Percentiles rank a stretch among this genome's conserved stretches.
Evolutionary conservation across 2,888 invertebrate species (phyloP).

Genomic region (Lasiommata megera): DNA sequence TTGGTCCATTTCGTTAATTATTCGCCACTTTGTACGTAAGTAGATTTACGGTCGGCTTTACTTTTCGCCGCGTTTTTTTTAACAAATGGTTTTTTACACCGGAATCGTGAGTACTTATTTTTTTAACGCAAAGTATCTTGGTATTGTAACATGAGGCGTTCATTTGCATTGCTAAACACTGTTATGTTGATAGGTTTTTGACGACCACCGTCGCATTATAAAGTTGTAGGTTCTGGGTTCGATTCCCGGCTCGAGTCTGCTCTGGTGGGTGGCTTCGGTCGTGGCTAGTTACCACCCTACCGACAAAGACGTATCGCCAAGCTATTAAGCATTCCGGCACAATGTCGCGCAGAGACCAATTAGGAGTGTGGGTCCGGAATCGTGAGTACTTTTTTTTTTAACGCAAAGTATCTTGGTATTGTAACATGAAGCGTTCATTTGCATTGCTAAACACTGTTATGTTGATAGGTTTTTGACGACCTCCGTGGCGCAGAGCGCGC

Average conservation of each 20-base stretch:
- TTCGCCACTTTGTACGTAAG: constrained; percentile 80
- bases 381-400: constrained; percentile 36
- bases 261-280: no score
- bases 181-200: constrained; percentile 8
- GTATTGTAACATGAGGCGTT: constrained; percentile 16
- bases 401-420: constrained; percentile 30
- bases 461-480: no score
- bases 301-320: no score
- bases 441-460: constrained; percentile 21
- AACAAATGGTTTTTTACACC: constrained; percentile 46
- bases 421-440: constrained; percentile 21
- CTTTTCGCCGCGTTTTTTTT: constrained; percentile 51
- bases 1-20: constrained; percentile 81
- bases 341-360: no score
- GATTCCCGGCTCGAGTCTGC: no score
- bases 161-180: constrained; percentile 24
- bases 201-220: no score
- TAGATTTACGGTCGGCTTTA: constrained; percentile 73
- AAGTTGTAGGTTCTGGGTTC: no score
- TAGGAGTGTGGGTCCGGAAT: no score
- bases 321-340: no score
- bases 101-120: constrained; percentile 39
- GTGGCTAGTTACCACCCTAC: no score
- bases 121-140: constrained; percentile 31
- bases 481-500: no score